Evolutionary conservation across 2,888 invertebrate species (phyloP).

Genomic region (Cactoblastis cactorum): DNA sequence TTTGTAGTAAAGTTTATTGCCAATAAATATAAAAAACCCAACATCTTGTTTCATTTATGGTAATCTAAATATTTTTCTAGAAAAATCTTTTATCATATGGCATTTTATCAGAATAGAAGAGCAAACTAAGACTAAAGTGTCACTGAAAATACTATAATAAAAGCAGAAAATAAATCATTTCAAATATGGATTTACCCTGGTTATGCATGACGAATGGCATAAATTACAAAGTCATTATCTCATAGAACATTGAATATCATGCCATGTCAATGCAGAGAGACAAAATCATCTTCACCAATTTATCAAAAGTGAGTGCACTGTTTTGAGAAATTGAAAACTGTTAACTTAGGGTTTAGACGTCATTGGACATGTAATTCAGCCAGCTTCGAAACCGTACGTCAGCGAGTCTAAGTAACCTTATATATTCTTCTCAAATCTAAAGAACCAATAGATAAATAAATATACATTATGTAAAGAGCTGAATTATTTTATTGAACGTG

Average conservation of each 20-base stretch:
- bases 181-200: background rate
- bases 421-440: no score
- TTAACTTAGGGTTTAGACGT: no score
- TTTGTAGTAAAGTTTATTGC: slow-evolving; percentile 44
- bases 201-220: background rate
- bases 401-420: no score
- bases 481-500: background rate
- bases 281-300: background rate
- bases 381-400: no score
- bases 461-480: no score
- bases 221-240: background rate
- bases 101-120: no score
- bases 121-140: no score
- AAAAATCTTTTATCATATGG: background rate
- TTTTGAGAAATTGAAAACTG: no score
- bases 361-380: no score
- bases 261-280: background rate
- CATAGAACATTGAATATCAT: background rate
- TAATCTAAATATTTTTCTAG: background rate
- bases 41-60: background rate
- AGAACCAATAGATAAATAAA: no score
- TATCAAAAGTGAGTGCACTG: background rate
- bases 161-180: no score
- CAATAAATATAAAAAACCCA: slow-evolving; percentile 33
- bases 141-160: no score